Percentiles rank a stretch among this genome's conserved stretches.
These are phyloP conservation scores for Leiothrix lutea DNA, from an alignment of 2,113 vertebrate genomes.

Conservation along the genomic window DNA sequence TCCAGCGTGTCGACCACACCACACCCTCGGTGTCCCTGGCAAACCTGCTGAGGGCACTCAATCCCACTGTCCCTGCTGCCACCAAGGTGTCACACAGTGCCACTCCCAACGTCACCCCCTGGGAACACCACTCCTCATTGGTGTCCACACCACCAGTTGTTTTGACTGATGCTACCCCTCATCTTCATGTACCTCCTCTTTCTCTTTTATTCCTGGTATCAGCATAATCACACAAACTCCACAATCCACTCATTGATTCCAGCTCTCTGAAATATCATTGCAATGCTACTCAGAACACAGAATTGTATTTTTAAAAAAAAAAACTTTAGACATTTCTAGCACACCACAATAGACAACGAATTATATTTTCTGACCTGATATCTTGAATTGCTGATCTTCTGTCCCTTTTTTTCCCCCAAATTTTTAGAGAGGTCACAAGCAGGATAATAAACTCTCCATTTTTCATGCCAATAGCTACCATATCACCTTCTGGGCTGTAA, in stretches of 20 bases:
- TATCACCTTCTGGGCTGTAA: slow-evolving; percentile 94
- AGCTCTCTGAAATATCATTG: background rate
- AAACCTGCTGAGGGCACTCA: background rate
- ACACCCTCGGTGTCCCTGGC: rapidly evolving
- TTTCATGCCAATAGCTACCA: slow-evolving; percentile 98
- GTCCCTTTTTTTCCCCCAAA: slow-evolving; percentile 97
- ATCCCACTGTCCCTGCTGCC: background rate
- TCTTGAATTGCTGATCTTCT: slow-evolving; percentile 91
- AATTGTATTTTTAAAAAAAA: background rate
- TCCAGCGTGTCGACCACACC: rapidly evolving
- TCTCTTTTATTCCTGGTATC: background rate
- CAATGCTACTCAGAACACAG: background rate
- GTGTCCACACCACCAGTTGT: background rate
- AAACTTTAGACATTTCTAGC: background rate
- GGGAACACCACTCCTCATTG: background rate
- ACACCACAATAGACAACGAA: background rate
- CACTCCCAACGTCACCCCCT: rapidly evolving
- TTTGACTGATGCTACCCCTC: background rate
- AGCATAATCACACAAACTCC: background rate
- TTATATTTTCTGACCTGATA: slow-evolving; percentile 82
- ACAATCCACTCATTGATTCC: background rate
- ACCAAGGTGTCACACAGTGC: background rate
- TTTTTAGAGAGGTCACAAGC: slow-evolving; percentile 91
- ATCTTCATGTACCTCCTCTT: background rate
- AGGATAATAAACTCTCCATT: slow-evolving; percentile 97